These are phyloP conservation scores for Mormoops blainvillei DNA, from an alignment of 2,113 vertebrate genomes.

Conservation along the genomic window DNA sequence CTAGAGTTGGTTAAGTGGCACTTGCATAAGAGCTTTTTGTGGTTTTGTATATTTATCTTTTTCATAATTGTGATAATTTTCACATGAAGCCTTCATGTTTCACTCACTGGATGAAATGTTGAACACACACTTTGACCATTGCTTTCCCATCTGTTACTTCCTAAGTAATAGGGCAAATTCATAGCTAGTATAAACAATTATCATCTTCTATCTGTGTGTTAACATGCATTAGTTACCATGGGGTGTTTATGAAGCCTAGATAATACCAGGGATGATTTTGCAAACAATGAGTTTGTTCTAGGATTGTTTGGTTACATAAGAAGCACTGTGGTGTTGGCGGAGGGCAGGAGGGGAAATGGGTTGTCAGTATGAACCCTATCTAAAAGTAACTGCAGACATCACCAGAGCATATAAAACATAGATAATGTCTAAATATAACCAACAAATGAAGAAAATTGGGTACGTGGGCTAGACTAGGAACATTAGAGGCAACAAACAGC, in stretches of 20 bases:
- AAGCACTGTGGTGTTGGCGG: fast-evolving
- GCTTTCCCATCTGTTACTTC: neutral
- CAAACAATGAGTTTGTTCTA: neutral
- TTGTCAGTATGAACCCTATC: neutral
- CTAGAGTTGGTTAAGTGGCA: neutral
- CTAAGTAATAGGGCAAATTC: neutral
- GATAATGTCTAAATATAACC: neutral
- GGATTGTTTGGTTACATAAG: neutral
- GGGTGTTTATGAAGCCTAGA: neutral
- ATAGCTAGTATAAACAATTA: neutral
- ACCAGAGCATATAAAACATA: neutral
- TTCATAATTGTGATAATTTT: neutral
- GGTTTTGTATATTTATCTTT: neutral
- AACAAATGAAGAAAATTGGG: neutral
- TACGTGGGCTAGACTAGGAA: neutral
- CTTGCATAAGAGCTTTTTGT: neutral
- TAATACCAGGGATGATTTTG: neutral
- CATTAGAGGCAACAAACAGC: neutral
- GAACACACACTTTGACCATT: neutral
- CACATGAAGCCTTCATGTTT: neutral
- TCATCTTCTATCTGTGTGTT: neutral
- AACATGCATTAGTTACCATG: neutral
- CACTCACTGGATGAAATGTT: neutral
- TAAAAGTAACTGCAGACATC: neutral
- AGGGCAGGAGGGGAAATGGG: neutral